Conservation (phyloP, 2,888 invertebrate species). For the Drosophila gaucha region DNA sequence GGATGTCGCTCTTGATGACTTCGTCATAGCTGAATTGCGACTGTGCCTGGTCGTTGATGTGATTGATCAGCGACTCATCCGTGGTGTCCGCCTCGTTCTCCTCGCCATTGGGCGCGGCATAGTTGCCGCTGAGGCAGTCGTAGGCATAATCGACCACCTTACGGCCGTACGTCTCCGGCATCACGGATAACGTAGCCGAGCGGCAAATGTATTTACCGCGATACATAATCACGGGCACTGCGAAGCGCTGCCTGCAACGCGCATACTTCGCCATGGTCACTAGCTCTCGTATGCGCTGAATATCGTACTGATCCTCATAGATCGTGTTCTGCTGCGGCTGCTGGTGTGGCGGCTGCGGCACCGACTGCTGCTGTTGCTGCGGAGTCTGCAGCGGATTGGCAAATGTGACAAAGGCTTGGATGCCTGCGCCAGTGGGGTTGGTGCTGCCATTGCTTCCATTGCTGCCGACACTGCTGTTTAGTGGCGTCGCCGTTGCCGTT, state of each 20-base stretch:
- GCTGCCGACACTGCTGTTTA: conserved; percentile 45
- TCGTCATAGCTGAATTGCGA: conserved; percentile 82
- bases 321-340: conserved; percentile 84
- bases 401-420: conserved; percentile 80
- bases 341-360: conserved; percentile 36
- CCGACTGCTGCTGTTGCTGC: conserved; percentile 41
- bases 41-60: conserved; percentile 66
- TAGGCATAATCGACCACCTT: conserved; percentile 86
- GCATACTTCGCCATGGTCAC: conserved; percentile 89
- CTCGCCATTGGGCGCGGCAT: conserved; percentile 69
- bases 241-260: conserved; percentile 90
- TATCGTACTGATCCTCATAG: conserved; percentile 87
- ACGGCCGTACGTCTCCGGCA: conserved; percentile 90
- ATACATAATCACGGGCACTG: conserved; percentile 91
- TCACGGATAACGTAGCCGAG: conserved; percentile 90
- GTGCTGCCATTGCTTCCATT: conserved; percentile 52
- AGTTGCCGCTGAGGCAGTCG: conserved; percentile 77
- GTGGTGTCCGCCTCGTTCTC: conserved; percentile 80
- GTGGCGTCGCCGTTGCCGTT: conserved; percentile 50
- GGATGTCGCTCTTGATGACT: conserved; percentile 87
- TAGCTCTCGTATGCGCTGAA: conserved; percentile 87
- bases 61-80: conserved; percentile 78
- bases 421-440: conserved; percentile 41
- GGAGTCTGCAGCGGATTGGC: conserved; percentile 65
- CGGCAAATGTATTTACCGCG: conserved; percentile 90